These are phyloP conservation scores for Heliopora coerulea DNA, from an alignment of 92 coral and sea anemone species.

Conservation along the genomic window DNA sequence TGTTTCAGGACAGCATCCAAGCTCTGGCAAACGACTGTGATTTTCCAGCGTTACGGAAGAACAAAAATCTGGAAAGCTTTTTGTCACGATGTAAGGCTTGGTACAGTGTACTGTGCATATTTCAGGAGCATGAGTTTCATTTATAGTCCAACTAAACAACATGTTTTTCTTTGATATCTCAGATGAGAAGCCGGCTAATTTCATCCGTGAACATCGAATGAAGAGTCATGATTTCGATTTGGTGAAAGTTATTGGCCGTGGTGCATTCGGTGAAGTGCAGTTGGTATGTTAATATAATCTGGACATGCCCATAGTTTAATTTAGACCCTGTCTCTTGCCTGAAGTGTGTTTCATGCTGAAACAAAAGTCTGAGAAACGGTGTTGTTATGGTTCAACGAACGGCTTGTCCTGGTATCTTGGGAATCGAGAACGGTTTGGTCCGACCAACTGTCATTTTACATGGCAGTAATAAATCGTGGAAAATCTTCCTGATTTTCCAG, in stretches of 20 bases:
- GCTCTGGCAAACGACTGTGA: slow-evolving; percentile 94
- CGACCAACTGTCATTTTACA: too few relatives aligned
- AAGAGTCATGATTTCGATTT: slow-evolving; percentile 79
- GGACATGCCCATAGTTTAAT: slow-evolving; percentile 18
- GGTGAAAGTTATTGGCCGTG: slow-evolving; percentile 96
- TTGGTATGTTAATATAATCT: slow-evolving; percentile 63
- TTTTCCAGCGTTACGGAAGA: slow-evolving; percentile 90
- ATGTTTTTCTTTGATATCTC: slow-evolving; percentile 52
- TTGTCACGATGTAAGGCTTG: slow-evolving; percentile 83
- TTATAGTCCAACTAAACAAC: neutral
- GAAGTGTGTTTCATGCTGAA: slow-evolving; percentile 17
- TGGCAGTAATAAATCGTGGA: too few relatives aligned
- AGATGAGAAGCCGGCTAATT: slow-evolving; percentile 84
- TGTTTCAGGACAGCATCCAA: slow-evolving; percentile 86
- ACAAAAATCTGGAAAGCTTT: slow-evolving; percentile 97
- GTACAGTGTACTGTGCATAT: neutral
- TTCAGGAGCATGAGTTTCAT: neutral
- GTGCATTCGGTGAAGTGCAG: slow-evolving; percentile 99
- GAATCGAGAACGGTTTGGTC: too few relatives aligned
- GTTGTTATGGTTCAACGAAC: neutral
- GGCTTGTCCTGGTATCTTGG: too few relatives aligned
- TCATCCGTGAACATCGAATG: slow-evolving; percentile 80
- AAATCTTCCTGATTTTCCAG: neutral
- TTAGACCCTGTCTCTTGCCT: slow-evolving; percentile 10
- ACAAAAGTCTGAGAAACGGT: neutral